phyloP scores from a whole-genome alignment of 2,888 invertebrate genomes.

The Sylvicola cinctus region DNA sequence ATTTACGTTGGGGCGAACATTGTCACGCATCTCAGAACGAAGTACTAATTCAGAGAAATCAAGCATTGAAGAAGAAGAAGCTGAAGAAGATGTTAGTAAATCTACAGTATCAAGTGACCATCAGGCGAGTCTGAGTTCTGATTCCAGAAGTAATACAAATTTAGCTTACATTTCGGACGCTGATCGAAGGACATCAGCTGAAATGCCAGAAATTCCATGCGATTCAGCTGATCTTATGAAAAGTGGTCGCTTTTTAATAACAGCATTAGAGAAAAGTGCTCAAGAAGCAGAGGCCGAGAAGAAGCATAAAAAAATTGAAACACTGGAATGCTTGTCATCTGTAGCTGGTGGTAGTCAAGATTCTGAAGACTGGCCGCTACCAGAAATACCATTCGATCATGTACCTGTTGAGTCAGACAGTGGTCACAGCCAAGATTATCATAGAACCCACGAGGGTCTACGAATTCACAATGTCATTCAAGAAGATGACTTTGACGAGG shows the following conservation, averaged over 20 bases:
- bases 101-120: conserved; percentile 67
- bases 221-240: conserved; percentile 35
- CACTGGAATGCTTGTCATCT: conserved; percentile 23
- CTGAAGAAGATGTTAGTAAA: conserved; percentile 38
- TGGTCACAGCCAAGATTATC: neutral
- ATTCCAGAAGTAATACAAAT: conserved; percentile 55
- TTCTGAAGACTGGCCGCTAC: conserved; percentile 56
- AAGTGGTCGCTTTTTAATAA: conserved; percentile 22
- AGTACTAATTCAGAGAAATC: conserved; percentile 78
- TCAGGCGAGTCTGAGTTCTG: conserved; percentile 67
- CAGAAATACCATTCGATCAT: conserved; percentile 39
- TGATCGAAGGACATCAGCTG: conserved; percentile 61
- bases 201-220: conserved; percentile 68
- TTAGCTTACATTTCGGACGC: conserved; percentile 58
- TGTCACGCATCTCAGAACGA: conserved; percentile 71
- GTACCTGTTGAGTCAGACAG: conserved; percentile 16
- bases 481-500: neutral
- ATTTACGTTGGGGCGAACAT: conserved; percentile 52
- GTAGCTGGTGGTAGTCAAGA: conserved; percentile 52
- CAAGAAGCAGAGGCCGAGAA: conserved; percentile 7
- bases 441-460: conserved; percentile 1
- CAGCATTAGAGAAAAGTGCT: conserved; percentile 18
- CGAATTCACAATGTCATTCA: neutral
- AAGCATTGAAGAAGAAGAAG: conserved; percentile 61
- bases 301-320: conserved; percentile 18